Conservation (phyloP, 2,797 vertebrate genomes). For the Avahi laniger region DNA sequence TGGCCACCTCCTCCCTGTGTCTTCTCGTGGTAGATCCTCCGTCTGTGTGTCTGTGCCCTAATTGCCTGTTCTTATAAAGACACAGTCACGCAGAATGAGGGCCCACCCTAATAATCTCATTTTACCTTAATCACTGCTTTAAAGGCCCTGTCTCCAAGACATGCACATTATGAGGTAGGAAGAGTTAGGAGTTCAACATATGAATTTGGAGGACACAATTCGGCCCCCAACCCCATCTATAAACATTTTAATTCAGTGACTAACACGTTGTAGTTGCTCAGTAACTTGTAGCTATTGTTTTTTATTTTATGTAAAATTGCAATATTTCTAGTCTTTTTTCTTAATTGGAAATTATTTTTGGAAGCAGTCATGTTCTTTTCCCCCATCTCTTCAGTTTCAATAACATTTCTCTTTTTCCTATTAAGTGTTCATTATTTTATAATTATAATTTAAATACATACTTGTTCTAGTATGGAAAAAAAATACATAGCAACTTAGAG, state of each 20-base stretch:
- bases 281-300: neutral
- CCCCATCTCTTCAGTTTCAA: neutral
- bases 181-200: neutral
- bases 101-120: neutral
- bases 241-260: neutral
- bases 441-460: constrained; percentile 51
- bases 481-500: neutral
- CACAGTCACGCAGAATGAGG: neutral
- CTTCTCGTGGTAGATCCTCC: too few relatives aligned
- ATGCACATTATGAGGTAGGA: neutral
- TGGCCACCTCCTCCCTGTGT: too few relatives aligned
- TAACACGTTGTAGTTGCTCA: neutral
- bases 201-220: neutral
- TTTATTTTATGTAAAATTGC: constrained; percentile 19
- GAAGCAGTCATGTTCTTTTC: constrained; percentile 42
- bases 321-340: neutral
- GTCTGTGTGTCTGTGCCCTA: neutral
- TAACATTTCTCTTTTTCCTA: constrained; percentile 32
- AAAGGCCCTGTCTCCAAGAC: neutral
- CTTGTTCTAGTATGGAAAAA: constrained; percentile 11
- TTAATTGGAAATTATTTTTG: constrained; percentile 58
- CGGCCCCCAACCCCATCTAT: neutral
- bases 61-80: neutral
- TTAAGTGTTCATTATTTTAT: constrained; percentile 64
- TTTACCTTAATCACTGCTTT: neutral